phyloP scores from a whole-genome alignment of 2,113 vertebrate genomes.

The Python bivittatus region DNA sequence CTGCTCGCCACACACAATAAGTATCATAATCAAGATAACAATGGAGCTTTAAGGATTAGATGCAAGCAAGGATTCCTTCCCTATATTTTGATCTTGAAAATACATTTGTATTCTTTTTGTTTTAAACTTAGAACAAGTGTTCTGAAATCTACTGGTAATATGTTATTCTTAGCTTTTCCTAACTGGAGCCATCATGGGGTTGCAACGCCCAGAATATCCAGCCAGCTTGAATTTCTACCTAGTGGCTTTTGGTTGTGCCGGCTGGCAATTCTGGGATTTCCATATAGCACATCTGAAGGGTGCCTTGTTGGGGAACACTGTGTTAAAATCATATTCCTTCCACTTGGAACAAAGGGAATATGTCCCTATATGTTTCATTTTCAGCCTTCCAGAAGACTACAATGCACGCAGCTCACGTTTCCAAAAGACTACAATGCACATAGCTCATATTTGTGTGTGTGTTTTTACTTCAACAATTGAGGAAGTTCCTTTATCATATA shows the following conservation, averaged over 20 bases:
- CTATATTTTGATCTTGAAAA: not conserved
- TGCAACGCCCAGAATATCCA: no score
- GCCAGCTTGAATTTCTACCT: no score
- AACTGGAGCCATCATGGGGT: no score
- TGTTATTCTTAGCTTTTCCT: no score
- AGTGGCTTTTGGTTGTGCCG: no score
- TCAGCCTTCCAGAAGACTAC: conserved; percentile 44
- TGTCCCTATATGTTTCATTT: conserved; percentile 25
- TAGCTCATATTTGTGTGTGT: not conserved
- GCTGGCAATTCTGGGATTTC: no score
- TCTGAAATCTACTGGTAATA: conserved; percentile 44
- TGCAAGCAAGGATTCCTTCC: not conserved
- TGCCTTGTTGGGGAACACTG: no score
- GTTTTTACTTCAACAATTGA: not conserved
- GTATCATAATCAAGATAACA: not conserved
- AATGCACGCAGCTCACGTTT: conserved; percentile 28
- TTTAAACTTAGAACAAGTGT: conserved; percentile 3
- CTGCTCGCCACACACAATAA: no score
- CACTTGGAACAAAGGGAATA: conserved; percentile 25
- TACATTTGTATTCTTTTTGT: conserved; percentile 24
- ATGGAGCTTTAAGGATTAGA: not conserved
- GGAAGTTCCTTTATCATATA: conserved; percentile 19
- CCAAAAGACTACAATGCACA: conserved; percentile 52
- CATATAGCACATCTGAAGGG: no score
- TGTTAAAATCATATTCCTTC: conserved; percentile 34